Conservation (phyloP, 2,888 invertebrate species). For the Mamestra brassicae region DNA sequence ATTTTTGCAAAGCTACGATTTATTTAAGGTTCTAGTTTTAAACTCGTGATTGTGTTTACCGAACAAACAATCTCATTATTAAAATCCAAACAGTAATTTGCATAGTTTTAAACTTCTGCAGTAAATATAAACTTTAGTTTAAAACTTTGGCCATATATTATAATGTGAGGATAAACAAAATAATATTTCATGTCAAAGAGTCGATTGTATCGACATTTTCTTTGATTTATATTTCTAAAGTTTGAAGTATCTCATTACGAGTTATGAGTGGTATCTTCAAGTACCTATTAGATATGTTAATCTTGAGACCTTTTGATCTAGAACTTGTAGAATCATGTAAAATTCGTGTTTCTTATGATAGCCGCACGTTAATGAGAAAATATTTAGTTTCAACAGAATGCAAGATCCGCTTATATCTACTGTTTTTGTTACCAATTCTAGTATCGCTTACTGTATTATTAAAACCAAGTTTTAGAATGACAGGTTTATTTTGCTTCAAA, state of each 20-base stretch:
- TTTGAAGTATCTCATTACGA: conserved; percentile 19
- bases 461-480: neutral
- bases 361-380: too few species aligned
- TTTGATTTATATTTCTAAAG: conserved; percentile 36
- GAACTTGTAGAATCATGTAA: neutral
- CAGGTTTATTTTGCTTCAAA: too few species aligned
- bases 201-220: conserved; percentile 29
- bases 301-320: neutral
- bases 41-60: conserved; percentile 16
- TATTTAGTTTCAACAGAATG: too few species aligned
- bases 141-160: conserved; percentile 42
- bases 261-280: conserved; percentile 15
- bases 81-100: conserved; percentile 33
- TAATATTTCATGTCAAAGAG: conserved; percentile 32
- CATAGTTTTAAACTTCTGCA: conserved; percentile 45
- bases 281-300: neutral
- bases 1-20: neutral
- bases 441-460: neutral
- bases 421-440: neutral
- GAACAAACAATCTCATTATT: conserved; percentile 27
- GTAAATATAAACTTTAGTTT: conserved; percentile 51
- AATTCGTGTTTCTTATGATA: too few species aligned
- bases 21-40: neutral
- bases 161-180: conserved; percentile 34
- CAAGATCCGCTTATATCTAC: too few species aligned